Evolutionary conservation across 2,113 vertebrate species (phyloP), one percentile per base, ranked within the genome.

Genomic region (Chionomys nivalis): DNA sequence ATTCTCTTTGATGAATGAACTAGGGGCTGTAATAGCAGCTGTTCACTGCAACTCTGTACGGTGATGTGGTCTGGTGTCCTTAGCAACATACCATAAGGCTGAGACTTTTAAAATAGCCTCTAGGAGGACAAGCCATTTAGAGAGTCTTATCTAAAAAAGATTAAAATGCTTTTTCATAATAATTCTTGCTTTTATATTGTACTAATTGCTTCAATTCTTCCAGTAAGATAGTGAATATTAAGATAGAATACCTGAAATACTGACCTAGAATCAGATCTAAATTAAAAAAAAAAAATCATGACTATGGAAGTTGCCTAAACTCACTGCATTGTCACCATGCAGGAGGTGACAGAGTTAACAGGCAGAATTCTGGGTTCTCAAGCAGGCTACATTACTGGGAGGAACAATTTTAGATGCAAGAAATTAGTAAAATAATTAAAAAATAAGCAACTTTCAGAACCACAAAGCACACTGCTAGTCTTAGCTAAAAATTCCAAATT

Each of bases 401-500:
- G 94, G 66, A 66, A 91, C 0, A 47, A 63, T 31, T 78, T 81
- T 47, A 79, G 23, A 89, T 14, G 7, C 63, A 87, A 90, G 10
- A 90, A 82, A 72, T 49, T 75, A 33, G 63, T 75, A 65, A 87
- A 65, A 90, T 39, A 36, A 19, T 79, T 1, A 72, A 94, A 63
- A 75, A 63, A 63, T 82, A 93, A 94, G 55, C 94, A 58, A 73
- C 49, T 47, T 70, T 91, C 42, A 89, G 3, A 65, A 78, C 55
- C 5, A 7, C 19, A 63, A 94, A 92, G 17, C 66, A 44, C 42
- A 77, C 5, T 79, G 12, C 19, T 83, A 78, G 1, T 58, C 7
- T 70, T 63, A 42, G 66, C 42, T 39, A 47, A 33, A 95, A 93
- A 91, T 55, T 44, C 72, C 63, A 89, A 86, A 31, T 95, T 61